Conservation (phyloP, 2,113 vertebrate species). For the Speoplatyrhinus poulsoni region DNA sequence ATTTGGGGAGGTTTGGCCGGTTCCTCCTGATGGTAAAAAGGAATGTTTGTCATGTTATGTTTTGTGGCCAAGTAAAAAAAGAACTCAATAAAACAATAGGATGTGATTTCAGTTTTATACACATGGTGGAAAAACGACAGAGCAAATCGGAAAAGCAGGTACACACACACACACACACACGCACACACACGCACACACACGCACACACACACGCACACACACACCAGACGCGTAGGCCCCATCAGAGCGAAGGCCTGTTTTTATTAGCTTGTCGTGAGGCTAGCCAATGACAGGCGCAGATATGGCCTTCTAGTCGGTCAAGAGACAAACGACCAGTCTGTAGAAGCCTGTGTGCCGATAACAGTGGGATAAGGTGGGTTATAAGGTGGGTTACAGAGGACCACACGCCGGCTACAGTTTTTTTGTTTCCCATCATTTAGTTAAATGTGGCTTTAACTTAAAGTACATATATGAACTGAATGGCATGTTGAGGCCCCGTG, state of each 20-base stretch:
- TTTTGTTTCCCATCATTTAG: too few relatives aligned
- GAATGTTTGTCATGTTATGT: conserved; percentile 37
- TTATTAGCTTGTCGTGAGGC: background rate
- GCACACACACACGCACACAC: background rate
- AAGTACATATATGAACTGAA: too few relatives aligned
- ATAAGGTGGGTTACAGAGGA: too few relatives aligned
- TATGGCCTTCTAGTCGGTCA: background rate
- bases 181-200: background rate
- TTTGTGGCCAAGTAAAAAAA: conserved; percentile 32
- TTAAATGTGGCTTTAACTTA: too few relatives aligned
- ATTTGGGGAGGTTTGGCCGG: too few relatives aligned
- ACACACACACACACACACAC: background rate
- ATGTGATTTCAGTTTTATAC: conserved; percentile 24
- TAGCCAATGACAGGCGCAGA: background rate
- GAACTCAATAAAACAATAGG: conserved; percentile 20
- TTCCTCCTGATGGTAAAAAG: conserved; percentile 14
- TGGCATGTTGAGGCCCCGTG: too few relatives aligned
- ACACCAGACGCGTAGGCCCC: background rate
- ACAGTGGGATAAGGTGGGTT: too few relatives aligned
- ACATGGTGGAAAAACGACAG: background rate
- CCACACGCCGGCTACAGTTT: too few relatives aligned
- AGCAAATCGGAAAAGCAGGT: background rate
- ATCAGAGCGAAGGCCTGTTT: background rate
- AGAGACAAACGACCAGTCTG: background rate
- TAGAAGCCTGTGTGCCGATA: background rate